Conservation (phyloP, 92 coral and sea anemone species). For the Umimayanthus kanabou region DNA sequence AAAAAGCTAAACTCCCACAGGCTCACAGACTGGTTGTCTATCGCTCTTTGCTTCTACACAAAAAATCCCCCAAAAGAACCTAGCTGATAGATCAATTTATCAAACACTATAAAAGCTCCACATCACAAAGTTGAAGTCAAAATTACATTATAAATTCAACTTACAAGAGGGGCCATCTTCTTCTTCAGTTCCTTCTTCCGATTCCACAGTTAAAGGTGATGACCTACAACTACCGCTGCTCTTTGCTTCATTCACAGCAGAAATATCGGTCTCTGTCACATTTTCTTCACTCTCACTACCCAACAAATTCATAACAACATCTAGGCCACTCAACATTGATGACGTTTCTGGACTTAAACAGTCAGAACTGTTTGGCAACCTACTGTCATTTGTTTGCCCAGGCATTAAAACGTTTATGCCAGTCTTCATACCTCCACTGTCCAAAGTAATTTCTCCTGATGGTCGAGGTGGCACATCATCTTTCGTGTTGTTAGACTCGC, state of each 20-base stretch:
- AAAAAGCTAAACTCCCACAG: too few relatives aligned
- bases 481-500: background rate
- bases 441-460: background rate
- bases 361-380: background rate
- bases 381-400: background rate
- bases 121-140: background rate
- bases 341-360: conserved; percentile 9
- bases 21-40: too few relatives aligned
- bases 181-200: conserved; percentile 35
- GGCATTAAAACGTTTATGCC: background rate
- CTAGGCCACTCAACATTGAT: conserved; percentile 26
- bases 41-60: too few relatives aligned
- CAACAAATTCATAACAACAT: conserved; percentile 23
- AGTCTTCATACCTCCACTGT: background rate
- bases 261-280: background rate
- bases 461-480: background rate
- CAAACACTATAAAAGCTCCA: background rate
- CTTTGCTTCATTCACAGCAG: background rate
- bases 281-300: conserved; percentile 34
- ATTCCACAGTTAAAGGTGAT: background rate
- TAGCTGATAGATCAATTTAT: background rate
- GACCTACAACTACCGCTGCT: background rate
- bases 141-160: background rate
- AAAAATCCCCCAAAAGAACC: too few relatives aligned
- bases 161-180: conserved; percentile 34